These are phyloP conservation scores for Meteorus cinctellus DNA, from an alignment of 2,888 invertebrate species.

Conservation along the genomic window DNA sequence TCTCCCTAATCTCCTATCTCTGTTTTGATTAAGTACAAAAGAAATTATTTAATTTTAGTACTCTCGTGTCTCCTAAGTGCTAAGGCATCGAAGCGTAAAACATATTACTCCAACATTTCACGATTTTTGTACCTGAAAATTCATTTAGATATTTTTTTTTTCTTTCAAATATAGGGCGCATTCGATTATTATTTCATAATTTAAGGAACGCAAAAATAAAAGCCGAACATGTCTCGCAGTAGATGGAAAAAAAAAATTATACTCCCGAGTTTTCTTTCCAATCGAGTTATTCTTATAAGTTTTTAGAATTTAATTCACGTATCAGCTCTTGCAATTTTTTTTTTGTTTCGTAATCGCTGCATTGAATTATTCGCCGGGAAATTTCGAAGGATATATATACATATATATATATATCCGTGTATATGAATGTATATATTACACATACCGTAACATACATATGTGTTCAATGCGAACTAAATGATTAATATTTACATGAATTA, in stretches of 20 bases:
- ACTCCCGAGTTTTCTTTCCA: not conserved
- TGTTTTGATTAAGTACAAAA: conserved; percentile 71
- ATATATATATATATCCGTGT: not conserved
- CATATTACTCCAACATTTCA: conserved; percentile 55
- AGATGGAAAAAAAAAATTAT: conserved; percentile 35
- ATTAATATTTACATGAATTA: conserved; percentile 67
- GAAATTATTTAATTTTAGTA: conserved; percentile 57
- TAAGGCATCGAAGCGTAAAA: conserved; percentile 63
- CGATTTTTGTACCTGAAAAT: conserved; percentile 56
- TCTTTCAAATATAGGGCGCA: not conserved
- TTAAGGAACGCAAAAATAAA: conserved; percentile 27
- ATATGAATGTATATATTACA: not conserved
- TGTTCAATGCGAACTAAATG: conserved; percentile 51
- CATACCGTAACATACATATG: conserved; percentile 1
- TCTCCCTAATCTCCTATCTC: conserved; percentile 36
- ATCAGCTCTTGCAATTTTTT: not conserved
- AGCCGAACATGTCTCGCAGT: conserved; percentile 44
- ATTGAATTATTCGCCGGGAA: conserved; percentile 4
- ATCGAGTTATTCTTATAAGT: not conserved
- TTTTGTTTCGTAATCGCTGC: not conserved
- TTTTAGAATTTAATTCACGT: not conserved
- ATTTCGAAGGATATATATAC: not conserved
- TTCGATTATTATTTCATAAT: not conserved
- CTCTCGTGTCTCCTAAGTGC: conserved; percentile 59
- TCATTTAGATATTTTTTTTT: conserved; percentile 25